Conservation (phyloP, 2,888 invertebrate genomes). For the Cheilosia urbana region DNA sequence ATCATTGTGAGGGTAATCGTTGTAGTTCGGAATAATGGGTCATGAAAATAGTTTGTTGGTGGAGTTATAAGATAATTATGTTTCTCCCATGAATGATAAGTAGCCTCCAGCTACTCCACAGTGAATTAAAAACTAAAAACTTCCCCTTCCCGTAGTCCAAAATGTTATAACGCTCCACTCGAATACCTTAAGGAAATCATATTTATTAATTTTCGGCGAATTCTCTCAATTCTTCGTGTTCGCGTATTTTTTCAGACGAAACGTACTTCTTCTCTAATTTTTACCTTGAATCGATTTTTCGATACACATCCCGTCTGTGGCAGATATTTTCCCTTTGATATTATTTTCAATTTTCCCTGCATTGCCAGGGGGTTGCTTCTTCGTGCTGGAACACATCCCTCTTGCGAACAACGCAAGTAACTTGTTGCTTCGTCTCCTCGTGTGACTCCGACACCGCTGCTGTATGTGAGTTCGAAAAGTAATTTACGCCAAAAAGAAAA, state of each 20-base stretch:
- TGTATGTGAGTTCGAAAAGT: slow-evolving; percentile 21
- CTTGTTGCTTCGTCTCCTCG: slow-evolving; percentile 66
- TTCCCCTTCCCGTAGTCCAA: neutral
- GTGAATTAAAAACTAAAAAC: neutral
- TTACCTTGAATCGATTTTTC: slow-evolving; percentile 66
- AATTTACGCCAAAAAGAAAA: slow-evolving; percentile 46
- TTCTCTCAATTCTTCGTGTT: neutral
- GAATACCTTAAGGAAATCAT: neutral
- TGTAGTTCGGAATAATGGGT: no score
- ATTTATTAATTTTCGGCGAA: slow-evolving; percentile 23
- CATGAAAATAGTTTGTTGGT: no score
- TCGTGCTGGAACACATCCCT: slow-evolving; percentile 14
- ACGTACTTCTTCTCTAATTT: slow-evolving; percentile 13
- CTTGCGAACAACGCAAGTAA: slow-evolving; percentile 18
- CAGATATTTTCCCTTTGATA: slow-evolving; percentile 41
- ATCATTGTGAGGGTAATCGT: no score
- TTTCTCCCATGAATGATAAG: no score
- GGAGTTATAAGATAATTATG: no score
- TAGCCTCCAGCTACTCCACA: no score
- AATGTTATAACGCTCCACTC: neutral
- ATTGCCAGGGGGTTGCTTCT: slow-evolving; percentile 19
- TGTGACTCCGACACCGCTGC: slow-evolving; percentile 32
- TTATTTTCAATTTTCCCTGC: slow-evolving; percentile 60
- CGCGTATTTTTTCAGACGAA: slow-evolving; percentile 41
- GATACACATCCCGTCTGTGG: slow-evolving; percentile 42